A percentile compares a stretch with the other conserved stretches of the same genome.
Conservation (phyloP, 2,797 vertebrate species). For the Agapornis canus region DNA sequence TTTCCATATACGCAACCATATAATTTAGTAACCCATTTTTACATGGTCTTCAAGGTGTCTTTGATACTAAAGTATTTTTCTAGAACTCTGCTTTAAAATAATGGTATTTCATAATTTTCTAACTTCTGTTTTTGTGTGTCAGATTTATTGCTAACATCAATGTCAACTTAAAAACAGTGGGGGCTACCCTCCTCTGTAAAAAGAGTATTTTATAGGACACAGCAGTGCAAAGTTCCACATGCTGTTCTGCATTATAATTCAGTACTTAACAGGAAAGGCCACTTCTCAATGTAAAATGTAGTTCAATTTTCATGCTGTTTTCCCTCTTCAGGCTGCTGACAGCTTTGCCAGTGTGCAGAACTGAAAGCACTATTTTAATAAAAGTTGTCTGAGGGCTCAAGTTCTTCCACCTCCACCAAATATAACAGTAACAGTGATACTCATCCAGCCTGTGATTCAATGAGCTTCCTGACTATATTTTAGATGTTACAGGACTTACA, state of each 20-base stretch:
- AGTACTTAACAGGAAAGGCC: neutral
- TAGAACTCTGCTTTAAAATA: neutral
- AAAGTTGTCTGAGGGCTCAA: neutral
- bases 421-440: neutral
- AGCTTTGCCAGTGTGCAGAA: neutral
- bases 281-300: neutral
- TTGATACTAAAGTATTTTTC: neutral
- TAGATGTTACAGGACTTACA: neutral
- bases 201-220: neutral
- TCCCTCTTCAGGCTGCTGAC: neutral
- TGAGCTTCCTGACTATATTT: neutral
- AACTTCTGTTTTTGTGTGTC: neutral
- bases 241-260: neutral
- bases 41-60: neutral
- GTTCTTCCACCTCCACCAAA: neutral
- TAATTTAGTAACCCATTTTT: neutral
- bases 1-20: neutral
- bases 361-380: neutral
- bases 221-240: neutral
- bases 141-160: neutral
- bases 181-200: neutral
- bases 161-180: neutral
- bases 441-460: neutral
- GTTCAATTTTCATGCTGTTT: neutral
- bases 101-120: neutral